Conservation (phyloP, 2,113 vertebrate genomes). For the Callithrix jacchus region DNA sequence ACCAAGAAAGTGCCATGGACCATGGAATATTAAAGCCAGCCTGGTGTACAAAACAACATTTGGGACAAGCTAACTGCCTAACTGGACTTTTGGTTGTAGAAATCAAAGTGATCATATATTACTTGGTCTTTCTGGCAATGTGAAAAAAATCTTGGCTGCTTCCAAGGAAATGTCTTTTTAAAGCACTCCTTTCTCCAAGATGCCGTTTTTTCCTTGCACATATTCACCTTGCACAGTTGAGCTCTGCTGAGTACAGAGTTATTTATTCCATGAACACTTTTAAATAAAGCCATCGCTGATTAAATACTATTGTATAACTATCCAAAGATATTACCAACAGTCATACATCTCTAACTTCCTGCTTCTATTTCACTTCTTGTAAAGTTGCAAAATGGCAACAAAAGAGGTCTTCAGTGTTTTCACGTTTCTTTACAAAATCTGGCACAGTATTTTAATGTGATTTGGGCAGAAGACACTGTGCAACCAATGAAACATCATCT, state of each 20-base stretch:
- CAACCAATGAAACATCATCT: neutral
- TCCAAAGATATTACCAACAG: neutral
- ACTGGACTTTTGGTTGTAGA: conserved; percentile 66
- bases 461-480: conserved; percentile 3
- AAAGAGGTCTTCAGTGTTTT: conserved; percentile 55
- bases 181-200: conserved; percentile 53
- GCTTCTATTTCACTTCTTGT: conserved; percentile 62
- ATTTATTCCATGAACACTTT: neutral
- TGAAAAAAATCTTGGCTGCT: conserved; percentile 40
- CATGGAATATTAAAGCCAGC: conserved; percentile 65
- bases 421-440: conserved; percentile 60
- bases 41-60: conserved; percentile 63
- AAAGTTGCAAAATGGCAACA: conserved; percentile 15
- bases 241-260: neutral
- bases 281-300: conserved; percentile 38
- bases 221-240: conserved; percentile 15
- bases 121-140: conserved; percentile 66
- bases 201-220: conserved; percentile 52
- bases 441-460: conserved; percentile 58
- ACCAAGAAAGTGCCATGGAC: conserved; percentile 81
- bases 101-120: conserved; percentile 72
- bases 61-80: conserved; percentile 67
- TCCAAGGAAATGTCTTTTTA: conserved; percentile 63
- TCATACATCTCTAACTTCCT: conserved; percentile 2
- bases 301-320: neutral